Evolutionary conservation across 2,888 invertebrate genomes (phyloP).

Genomic region (Tetragonisca angustula): DNA sequence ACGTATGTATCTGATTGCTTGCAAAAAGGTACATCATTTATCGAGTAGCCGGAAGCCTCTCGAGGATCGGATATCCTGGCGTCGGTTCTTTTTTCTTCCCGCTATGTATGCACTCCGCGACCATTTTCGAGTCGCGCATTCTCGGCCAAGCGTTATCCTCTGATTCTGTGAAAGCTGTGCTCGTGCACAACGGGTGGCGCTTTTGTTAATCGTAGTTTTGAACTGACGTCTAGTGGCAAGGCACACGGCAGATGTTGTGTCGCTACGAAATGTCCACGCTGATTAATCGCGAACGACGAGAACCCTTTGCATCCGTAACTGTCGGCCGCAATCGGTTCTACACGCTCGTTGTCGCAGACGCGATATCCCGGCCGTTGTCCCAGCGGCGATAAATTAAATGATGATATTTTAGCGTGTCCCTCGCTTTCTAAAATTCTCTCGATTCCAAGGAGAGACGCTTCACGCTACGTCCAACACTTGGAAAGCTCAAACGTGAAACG

Average conservation of each 20-base stretch:
- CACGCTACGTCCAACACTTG: not conserved
- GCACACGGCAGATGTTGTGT: conserved; percentile 74
- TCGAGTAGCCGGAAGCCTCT: conserved; percentile 9
- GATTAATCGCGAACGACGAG: conserved; percentile 79
- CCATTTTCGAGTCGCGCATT: conserved; percentile 20
- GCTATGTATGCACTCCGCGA: not conserved
- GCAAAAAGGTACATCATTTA: not conserved
- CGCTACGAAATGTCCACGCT: conserved; percentile 77
- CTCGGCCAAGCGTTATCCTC: conserved; percentile 22
- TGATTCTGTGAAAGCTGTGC: conserved; percentile 12
- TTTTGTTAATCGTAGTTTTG: conserved; percentile 65
- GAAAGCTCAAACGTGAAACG: not conserved
- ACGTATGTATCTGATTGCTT: not conserved
- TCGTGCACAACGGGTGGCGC: conserved; percentile 62
- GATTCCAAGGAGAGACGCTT: not conserved
- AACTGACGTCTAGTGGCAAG: conserved; percentile 72
- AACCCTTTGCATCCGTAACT: conserved; percentile 78
- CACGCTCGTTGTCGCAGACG: conserved; percentile 57
- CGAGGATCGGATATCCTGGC: conserved; percentile 35
- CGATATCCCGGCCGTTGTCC: conserved; percentile 30
- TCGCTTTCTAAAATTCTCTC: not conserved
- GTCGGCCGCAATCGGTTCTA: conserved; percentile 75
- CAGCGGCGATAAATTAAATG: conserved; percentile 47
- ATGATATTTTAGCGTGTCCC: not conserved
- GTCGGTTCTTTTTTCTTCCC: conserved; percentile 11